Conservation (phyloP, 2,113 vertebrate species). For the Alethe diademata region DNA sequence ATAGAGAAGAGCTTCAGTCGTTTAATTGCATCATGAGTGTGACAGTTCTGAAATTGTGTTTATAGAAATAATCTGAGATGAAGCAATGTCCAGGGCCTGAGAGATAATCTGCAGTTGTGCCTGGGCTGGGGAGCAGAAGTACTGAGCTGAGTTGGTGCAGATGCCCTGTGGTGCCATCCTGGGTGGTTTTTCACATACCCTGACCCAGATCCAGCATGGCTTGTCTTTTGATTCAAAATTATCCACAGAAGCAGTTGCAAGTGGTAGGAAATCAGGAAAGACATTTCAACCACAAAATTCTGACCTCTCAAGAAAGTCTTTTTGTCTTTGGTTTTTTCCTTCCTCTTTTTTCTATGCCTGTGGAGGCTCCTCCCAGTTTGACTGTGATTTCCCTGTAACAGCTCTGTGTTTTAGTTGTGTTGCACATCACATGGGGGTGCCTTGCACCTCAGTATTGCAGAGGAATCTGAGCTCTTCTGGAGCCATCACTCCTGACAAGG, state of each 20-base stretch:
- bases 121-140: neutral
- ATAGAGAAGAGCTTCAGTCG: neutral
- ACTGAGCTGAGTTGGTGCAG: neutral
- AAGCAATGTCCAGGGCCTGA: neutral
- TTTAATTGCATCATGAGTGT: neutral
- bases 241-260: neutral
- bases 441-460: neutral
- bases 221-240: neutral
- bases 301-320: neutral
- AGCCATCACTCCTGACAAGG: neutral
- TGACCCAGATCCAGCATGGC: neutral
- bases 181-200: neutral
- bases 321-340: neutral
- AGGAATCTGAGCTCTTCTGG: neutral
- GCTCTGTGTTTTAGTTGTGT: neutral
- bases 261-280: neutral
- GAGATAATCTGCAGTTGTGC: neutral
- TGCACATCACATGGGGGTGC: neutral
- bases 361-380: neutral
- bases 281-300: neutral
- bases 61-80: neutral
- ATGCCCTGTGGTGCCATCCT: neutral
- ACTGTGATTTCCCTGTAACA: neutral
- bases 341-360: rapidly evolving
- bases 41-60: neutral